Conservation (phyloP, 2,797 vertebrate genomes). For the Ataeniobius toweri region DNA sequence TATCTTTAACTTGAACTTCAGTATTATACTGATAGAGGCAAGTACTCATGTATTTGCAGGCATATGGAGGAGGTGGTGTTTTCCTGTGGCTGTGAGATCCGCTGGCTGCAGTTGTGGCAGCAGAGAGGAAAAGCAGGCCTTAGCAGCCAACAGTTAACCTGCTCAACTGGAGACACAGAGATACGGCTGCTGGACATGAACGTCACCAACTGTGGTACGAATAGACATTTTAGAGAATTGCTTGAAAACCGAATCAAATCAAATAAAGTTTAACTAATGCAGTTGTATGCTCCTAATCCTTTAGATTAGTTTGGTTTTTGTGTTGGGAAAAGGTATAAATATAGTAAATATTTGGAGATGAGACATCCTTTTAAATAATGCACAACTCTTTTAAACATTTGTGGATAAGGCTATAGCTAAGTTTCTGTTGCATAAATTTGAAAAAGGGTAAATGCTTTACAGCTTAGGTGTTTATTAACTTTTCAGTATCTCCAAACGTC, state of each 20-base stretch:
- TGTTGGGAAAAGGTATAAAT: background rate
- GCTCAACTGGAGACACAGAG: constrained; percentile 74
- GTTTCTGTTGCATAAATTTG: background rate
- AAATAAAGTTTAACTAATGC: background rate
- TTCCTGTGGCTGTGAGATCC: constrained; percentile 92
- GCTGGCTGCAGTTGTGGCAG: constrained; percentile 98
- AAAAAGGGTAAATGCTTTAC: background rate
- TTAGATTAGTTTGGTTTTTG: background rate
- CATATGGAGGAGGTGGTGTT: constrained; percentile 90
- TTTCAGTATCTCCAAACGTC: background rate
- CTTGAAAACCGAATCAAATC: background rate
- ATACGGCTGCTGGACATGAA: constrained; percentile 90
- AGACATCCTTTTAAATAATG: background rate
- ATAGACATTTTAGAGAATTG: background rate
- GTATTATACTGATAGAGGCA: background rate
- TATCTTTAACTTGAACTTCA: background rate
- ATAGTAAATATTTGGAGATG: background rate
- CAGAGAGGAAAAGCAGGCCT: constrained; percentile 89
- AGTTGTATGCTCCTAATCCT: background rate
- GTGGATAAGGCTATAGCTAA: background rate
- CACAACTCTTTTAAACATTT: background rate
- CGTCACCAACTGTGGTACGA: constrained; percentile 90
- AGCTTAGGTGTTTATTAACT: background rate
- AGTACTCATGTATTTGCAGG: constrained; percentile 61
- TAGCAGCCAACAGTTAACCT: constrained; percentile 87